Base-by-base conservation (phyloP, 2,797 vertebrate species). In the Rallus crepitans region DNA sequence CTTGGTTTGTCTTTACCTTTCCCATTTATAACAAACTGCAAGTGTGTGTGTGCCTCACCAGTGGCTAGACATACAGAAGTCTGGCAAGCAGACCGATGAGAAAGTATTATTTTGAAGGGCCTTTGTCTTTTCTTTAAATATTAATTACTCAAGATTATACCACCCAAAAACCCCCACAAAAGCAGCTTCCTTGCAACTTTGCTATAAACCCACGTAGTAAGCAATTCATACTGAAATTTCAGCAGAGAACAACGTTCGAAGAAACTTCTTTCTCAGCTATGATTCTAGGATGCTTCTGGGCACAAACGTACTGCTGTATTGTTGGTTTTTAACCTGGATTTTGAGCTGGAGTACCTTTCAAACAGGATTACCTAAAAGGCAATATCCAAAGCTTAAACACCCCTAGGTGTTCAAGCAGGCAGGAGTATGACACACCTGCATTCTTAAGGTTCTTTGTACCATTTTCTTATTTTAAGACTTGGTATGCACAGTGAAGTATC, bases 11-110 rank as follows among this genome's bases (percentile, higher is more conserved):
- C 70, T 77, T 70, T 9, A 81, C 30, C 47, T 61, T 60, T 72
- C 37, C 90, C 55, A n/a, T 75, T 89, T 94, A 42, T 61, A 84
- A 92, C 61, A 55, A 84, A 71, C 61, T 72, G 68, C 64, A 91
- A 63, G 66, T 4, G 47, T 5, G 35, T 15, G 55, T 56, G 13
- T 60, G 63, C 87, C 70, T 90, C 91, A 94, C 35, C 71, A 73
- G 42, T 10, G 15, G 35, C 64, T 63, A 61, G 50, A 85, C 30
- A 53, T 0, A 73, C 42, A 79, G 7, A 89, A 53, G 55, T 39
- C n/a, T 66, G 50, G 55, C 50, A 82, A 23, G 79, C 31, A 27
- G n/a, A 78, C 64, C 71, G 39, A 40, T 27, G 23, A 71, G 16
- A 31, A 71, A 81, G 61, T 27, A 92, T 48, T 78, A 64, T 55